phyloP scores from a whole-genome alignment of 2,888 invertebrate species.

The Smittia aterrima region DNA sequence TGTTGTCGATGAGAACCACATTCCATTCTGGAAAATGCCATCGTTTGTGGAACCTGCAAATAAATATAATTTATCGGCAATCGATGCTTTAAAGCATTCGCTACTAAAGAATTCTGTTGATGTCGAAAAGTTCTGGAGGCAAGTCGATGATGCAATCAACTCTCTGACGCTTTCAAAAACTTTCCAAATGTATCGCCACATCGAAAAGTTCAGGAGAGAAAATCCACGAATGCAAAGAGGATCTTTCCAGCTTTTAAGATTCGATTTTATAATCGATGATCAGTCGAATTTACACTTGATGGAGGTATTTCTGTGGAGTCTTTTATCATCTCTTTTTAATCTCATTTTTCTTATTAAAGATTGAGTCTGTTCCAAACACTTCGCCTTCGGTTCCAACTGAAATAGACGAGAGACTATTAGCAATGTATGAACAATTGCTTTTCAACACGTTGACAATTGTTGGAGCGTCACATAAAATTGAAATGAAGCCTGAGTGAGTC shows the following conservation, averaged over 20 bases:
- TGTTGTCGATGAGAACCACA: not conserved
- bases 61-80: not conserved
- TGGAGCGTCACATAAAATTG: not conserved
- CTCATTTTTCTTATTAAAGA: too few relatives aligned
- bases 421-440: not conserved
- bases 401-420: not conserved
- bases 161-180: not conserved
- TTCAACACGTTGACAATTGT: slow-evolving; percentile 6
- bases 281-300: not conserved
- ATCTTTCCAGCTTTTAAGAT: slow-evolving; percentile 20
- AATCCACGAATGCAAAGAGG: not conserved
- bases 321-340: too few relatives aligned
- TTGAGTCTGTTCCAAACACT: slow-evolving; percentile 16
- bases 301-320: not conserved
- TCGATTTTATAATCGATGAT: slow-evolving; percentile 30
- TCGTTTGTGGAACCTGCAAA: not conserved
- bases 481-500: not conserved
- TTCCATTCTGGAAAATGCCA: not conserved
- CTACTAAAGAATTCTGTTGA: not conserved
- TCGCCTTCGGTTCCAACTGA: too few relatives aligned
- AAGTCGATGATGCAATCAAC: slow-evolving; percentile 18
- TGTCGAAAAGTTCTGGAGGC: not conserved
- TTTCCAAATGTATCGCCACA: not conserved
- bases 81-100: not conserved
- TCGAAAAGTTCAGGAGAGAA: not conserved